Conservation (phyloP, 1,140 invertebrate species). For the Sarcophaga bullata region DNA sequence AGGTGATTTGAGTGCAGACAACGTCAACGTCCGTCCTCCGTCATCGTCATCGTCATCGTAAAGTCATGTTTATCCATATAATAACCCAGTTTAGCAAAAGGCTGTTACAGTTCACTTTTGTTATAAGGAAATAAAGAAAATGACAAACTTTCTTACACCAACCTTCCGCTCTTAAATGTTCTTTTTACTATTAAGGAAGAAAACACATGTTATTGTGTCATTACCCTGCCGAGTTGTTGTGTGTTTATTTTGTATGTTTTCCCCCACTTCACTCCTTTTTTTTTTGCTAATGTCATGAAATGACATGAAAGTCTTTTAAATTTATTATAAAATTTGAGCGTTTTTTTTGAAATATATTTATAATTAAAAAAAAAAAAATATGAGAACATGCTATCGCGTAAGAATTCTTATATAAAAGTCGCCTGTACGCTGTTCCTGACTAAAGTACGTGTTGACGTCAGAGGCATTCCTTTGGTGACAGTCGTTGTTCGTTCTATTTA, state of each 20-base stretch:
- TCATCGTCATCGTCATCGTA: no score
- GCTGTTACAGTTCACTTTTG: background rate
- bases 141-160: background rate
- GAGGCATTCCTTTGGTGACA: background rate
- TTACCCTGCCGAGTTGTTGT: background rate
- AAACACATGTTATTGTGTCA: constrained; percentile 15
- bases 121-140: constrained; percentile 15
- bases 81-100: background rate
- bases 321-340: background rate
- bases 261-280: background rate
- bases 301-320: background rate
- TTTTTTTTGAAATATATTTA: background rate
- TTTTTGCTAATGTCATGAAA: background rate
- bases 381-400: background rate
- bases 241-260: constrained; percentile 17
- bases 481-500: background rate
- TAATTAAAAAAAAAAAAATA: no score
- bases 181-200: background rate
- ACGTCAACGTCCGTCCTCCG: no score
- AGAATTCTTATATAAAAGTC: no score
- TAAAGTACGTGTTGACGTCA: background rate
- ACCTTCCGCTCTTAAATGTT: background rate
- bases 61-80: no score
- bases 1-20: background rate
- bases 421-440: background rate